Evolutionary conservation across 2,888 invertebrate species (phyloP), one percentile per base, ranked within the genome.

Genomic region (Altica lythri): DNA sequence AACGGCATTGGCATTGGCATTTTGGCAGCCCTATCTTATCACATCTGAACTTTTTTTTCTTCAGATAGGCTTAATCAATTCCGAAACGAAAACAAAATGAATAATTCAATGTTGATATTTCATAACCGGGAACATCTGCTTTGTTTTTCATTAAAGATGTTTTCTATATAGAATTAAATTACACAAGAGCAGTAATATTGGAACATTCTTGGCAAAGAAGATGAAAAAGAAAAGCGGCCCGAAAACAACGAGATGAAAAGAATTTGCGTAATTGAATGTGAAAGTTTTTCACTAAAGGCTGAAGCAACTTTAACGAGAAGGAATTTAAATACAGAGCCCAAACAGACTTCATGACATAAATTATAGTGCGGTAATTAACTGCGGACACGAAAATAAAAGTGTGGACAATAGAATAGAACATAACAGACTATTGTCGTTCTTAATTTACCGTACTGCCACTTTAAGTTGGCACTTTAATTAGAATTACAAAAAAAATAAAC

Each of bases 91-190:
- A 53, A 53, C 42, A 48, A 53, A 57, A 49, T 53, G 46, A 57
- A 53, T 47, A 46, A 53, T 57, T 46, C 43, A 53, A 46, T 30
- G 29, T 46, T 46, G 46, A 40, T 45, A 43, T 29, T 50, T 48
- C 44, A 53, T 52, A 48, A 56, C 47, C 37, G 48, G 48, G 46
- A 56, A 56, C 56, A 56, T 48, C 47, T 52, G 48, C 57, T 57
- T 53, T 57, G 53, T 57, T 49, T 50, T 46, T 46, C 50, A 57
- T 49, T 53, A 57, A 53, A 49, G 35, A 29, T 43, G 49, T 50
- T 53, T 57, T 46, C 46, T 53, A 42, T 22, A 43, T 35, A 46
- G 42, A 57, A 52, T 57, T 43, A 43, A 53, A 53, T 57, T 53
- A 50, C 48, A 52, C 10, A n/a, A 44, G 43, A 29, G 17, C 34